phyloP scores from a whole-genome alignment of 2,888 invertebrate genomes.

The Drymonia ruficornis region DNA sequence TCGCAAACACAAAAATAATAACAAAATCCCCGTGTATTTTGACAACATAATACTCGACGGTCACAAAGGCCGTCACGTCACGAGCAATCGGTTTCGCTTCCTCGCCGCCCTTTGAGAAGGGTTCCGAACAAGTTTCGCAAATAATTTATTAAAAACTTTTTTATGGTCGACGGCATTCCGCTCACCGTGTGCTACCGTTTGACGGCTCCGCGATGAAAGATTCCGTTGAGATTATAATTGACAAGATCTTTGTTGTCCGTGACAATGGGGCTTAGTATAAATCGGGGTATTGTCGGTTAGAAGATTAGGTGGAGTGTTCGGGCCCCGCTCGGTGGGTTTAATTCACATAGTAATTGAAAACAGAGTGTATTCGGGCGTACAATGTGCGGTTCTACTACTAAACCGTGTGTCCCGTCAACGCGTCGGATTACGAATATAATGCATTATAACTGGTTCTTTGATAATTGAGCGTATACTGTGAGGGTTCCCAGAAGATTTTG shows the following conservation, averaged over 20 bases:
- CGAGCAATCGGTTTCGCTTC: constrained; percentile 82
- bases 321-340: constrained; percentile 56
- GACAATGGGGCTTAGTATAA: constrained; percentile 76
- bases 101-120: constrained; percentile 78
- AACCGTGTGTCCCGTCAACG: constrained; percentile 61
- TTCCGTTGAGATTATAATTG: constrained; percentile 79
- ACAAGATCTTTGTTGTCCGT: constrained; percentile 80
- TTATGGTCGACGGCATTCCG: constrained; percentile 61
- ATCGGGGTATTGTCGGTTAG: constrained; percentile 69
- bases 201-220: constrained; percentile 72
- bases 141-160: constrained; percentile 79
- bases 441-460: constrained; percentile 43
- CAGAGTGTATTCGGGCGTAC: constrained; percentile 46
- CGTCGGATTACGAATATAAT: constrained; percentile 62
- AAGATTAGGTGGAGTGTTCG: constrained; percentile 72
- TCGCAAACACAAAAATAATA: constrained; percentile 84
- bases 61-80: constrained; percentile 82
- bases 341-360: constrained; percentile 69
- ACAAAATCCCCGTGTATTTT: constrained; percentile 84
- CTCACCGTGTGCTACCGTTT: constrained; percentile 76
- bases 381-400: constrained; percentile 66
- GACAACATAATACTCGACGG: constrained; percentile 83
- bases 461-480: constrained; percentile 42
- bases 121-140: constrained; percentile 80
- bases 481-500: constrained; percentile 44